phyloP scores from a whole-genome alignment of 2,113 vertebrate species.

The Triplophysa siluroides region DNA sequence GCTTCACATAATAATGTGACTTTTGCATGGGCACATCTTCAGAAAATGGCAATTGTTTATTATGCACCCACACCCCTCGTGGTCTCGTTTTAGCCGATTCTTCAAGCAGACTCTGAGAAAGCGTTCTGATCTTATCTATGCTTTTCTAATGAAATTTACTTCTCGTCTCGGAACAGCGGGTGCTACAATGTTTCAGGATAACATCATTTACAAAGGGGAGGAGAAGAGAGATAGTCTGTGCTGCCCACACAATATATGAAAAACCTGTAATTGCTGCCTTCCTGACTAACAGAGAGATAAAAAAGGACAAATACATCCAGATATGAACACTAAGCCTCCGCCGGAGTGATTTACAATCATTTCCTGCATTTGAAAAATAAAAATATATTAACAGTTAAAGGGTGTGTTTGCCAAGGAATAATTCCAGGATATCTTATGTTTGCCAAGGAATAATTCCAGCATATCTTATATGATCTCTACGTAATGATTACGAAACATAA shows the following conservation, averaged over 20 bases:
- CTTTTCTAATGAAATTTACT: conserved; percentile 51
- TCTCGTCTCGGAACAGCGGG: conserved; percentile 18
- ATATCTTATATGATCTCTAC: neutral
- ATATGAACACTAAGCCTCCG: conserved; percentile 7
- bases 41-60: neutral
- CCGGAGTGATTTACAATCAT: conserved; percentile 10
- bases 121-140: conserved; percentile 35
- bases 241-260: conserved; percentile 42
- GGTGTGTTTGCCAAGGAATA: neutral
- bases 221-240: conserved; percentile 10
- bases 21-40: no score
- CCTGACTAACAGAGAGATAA: conserved; percentile 28
- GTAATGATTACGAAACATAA: neutral
- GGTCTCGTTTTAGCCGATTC: conserved; percentile 15
- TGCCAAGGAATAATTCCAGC: neutral
- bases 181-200: conserved; percentile 38
- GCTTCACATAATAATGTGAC: no score
- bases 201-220: conserved; percentile 31
- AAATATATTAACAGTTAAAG: neutral
- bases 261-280: conserved; percentile 41
- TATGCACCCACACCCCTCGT: neutral
- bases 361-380: neutral
- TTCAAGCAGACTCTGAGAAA: conserved; percentile 9
- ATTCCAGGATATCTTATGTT: no score
- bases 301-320: conserved; percentile 37